Evolutionary conservation across 2,797 vertebrate genomes (phyloP).

Genomic region (Pogonophryne albipinna): DNA sequence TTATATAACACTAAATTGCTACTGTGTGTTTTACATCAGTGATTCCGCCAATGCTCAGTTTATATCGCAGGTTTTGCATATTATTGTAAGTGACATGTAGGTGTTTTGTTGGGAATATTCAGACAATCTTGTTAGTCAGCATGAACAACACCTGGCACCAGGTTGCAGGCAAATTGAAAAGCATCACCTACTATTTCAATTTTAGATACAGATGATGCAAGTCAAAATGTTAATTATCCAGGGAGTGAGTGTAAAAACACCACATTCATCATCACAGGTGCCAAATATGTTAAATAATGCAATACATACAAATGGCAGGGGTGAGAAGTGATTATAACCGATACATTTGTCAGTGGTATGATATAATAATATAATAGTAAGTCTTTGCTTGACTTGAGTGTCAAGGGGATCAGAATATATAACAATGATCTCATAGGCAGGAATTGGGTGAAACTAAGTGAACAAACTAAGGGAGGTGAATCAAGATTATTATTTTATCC

Average conservation of each 20-base stretch:
- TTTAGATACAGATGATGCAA: slow-evolving; percentile 3
- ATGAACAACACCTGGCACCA: slow-evolving; percentile 1
- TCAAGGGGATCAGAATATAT: background rate
- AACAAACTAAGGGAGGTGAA: no score
- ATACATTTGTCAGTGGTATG: background rate
- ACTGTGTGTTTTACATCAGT: background rate
- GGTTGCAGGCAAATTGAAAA: slow-evolving; percentile 16
- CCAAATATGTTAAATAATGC: background rate
- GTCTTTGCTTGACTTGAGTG: background rate
- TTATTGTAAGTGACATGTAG: background rate
- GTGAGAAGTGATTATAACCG: background rate
- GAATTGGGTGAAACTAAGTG: no score
- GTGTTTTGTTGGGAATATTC: background rate
- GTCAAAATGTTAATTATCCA: background rate
- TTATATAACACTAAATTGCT: no score
- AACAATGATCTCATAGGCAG: no score
- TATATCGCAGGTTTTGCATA: background rate
- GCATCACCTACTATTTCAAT: background rate
- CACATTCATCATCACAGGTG: background rate
- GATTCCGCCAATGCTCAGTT: background rate
- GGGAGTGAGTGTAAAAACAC: background rate
- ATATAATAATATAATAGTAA: no score
- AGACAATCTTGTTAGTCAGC: background rate
- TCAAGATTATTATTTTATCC: no score
- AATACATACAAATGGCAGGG: background rate